Evolutionary conservation across 2,113 vertebrate genomes (phyloP), one percentile per base, ranked within the genome.

Genomic region (Protobothrops flavoviridis): DNA sequence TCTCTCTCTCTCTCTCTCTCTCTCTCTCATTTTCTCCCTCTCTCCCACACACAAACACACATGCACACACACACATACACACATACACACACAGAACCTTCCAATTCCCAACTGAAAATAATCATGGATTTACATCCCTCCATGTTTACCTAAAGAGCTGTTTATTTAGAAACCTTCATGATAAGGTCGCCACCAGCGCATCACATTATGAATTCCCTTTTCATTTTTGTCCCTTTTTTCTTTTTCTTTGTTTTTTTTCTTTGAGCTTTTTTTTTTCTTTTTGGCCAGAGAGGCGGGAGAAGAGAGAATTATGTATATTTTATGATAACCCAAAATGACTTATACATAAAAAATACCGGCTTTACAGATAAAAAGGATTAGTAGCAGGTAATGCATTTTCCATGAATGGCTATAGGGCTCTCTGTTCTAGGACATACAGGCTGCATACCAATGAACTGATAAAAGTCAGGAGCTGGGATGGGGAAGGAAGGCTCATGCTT

Each of bases 301-400:
- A 96, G 95, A 26, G 26, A 96, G 96, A 97, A 97, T 98, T 98
- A 98, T 98, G 98, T 98, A 98, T 98, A 98, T 98, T 98, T 98
- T 97, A 98, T 98, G 97, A 98, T 98, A 98, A 98, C 98, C 97
- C 97, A 98, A 98, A 98, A 98, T 98, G 97, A 98, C 97, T 98
- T 98, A 98, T 97, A 98, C 98, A 98, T 98, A 98, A 98, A 98
- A 98, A 98, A 98, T 98, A 98, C 98, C 97, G 97, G 98, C 98
- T 98, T 98, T 98, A 98, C 98, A 98, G 98, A 98, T 98, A 98
- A 98, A 98, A 98, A 98, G 98, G 98, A 98, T 98, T 98, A 98
- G 98, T 98, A 97, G 96, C 97, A 98, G 98, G 98, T 98, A 98
- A 98, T 98, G 98, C 98, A 98, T 98, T 98, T 98, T 98, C 98